A percentile compares a stretch with the other conserved stretches of the same genome.
These are phyloP conservation scores for Scatophagus argus DNA, from an alignment of 2,113 vertebrate genomes.

Conservation along the genomic window DNA sequence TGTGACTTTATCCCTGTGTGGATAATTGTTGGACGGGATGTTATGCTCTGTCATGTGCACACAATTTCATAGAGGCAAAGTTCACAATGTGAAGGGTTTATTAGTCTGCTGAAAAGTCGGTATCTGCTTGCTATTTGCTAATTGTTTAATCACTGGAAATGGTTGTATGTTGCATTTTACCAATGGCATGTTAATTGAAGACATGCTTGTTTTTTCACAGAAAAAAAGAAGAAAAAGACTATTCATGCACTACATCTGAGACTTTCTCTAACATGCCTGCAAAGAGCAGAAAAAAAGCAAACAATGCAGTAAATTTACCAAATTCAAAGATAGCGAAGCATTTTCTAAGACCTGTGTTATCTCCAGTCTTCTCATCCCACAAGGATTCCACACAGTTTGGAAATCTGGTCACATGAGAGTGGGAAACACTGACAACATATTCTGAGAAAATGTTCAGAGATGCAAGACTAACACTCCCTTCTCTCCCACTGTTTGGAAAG, in stretches of 20 bases:
- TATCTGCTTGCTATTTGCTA: constrained; percentile 18
- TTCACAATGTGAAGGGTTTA: constrained; percentile 58
- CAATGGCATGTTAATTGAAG: constrained; percentile 37
- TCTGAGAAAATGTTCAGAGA: constrained; percentile 34
- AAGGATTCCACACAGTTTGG: constrained; percentile 27
- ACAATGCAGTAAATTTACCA: constrained; percentile 5
- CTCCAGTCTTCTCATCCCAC: neutral
- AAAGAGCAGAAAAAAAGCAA: constrained; percentile 9
- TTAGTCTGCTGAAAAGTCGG: constrained; percentile 35
- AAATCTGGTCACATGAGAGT: constrained; percentile 34
- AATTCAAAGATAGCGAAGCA: constrained; percentile 25
- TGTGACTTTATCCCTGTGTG: constrained; percentile 59
- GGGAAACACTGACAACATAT: constrained; percentile 26
- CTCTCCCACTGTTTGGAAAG: neutral
- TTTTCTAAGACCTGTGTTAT: constrained; percentile 27
- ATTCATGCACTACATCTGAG: constrained; percentile 29
- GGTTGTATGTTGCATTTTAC: constrained; percentile 28
- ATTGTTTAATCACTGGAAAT: constrained; percentile 45
- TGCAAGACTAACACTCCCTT: neutral
- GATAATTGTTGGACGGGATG: constrained; percentile 60
- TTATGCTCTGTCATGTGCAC: constrained; percentile 55
- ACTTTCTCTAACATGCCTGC: constrained; percentile 18
- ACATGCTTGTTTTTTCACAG: constrained; percentile 13
- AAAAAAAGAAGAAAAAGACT: constrained; percentile 9
- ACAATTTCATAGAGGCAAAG: constrained; percentile 55